Evolutionary conservation across 35 echinoderm and acorn worm species (phyloP), one percentile per base, ranked within the genome.

Genomic region (Diadema setosum): DNA sequence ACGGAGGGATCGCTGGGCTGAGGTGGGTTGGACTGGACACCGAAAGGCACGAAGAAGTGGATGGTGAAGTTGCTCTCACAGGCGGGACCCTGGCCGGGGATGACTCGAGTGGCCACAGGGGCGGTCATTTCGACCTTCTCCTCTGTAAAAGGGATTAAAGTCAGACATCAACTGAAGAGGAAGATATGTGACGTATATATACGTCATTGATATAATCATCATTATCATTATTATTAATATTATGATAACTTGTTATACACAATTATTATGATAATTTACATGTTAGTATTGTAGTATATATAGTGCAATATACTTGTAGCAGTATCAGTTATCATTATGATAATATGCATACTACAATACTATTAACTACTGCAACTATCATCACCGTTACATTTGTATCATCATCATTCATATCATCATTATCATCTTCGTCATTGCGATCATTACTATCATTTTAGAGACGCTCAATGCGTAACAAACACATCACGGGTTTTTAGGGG

Each of bases 31-130:
- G 65, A 48, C 7, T 85, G 82, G 16, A 81, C 27, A 27, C 41
- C 87, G 39, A 90, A 90, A 16, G 92, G 92, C 35, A 94, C 83
- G 40, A 94, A 85, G 81, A 94, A 94, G 3, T 87, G 90, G 3
- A 94, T 73, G 24, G 92, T 94, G 58, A 94, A 94, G 56, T 94
- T 94, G 69, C 46, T 90, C 16, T 70, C 82, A 49, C 87, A 90
- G 9, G 87, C 83, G 57, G 92, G 92, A 1, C 92, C 92, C 45
- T 90, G 92, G 18, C 87, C 92, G 45, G 92, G 92, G 6, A 90
- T 85, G 14, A 94, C 92, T 58, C 82, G 46, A 31, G 46, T 86
- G 24, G 75, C 83, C 5, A 94, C 87, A 0, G 92, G 92, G 14
- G 92, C 92, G 49, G 92, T 94, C 92, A 94, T 94, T 11, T 46